Evolutionary conservation across 1,140 invertebrate genomes (phyloP), one percentile per base, ranked within the genome.

Genomic region (Muscidifurax raptorellus): DNA sequence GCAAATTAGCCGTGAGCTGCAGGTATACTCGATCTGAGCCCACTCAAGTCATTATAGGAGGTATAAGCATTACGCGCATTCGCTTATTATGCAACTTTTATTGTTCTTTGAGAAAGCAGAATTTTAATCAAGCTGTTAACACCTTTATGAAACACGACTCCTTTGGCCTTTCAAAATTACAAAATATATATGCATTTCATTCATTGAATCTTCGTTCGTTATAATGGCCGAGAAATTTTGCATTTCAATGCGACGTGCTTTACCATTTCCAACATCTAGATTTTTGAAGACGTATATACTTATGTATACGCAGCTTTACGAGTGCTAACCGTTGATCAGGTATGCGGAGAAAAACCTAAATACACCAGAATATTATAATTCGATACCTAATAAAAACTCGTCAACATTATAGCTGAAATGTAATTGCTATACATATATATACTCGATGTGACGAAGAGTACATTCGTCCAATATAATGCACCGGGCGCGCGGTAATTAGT

Each of bases 51-150:
- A 72, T 81, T 81, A 59, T 28, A 22, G 28, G 64, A 13, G 9
- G 15, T 0, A 1, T 12, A 44, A 69, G 64, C 15, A 47, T 44
- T 69, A 15, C 78, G 5, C n/a, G 13, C 30, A 32, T 4, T 30
- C 10, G 15, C 27, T n/a, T n/a, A 25, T 72, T 72, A 18, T 9
- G 47, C 74, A 74, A 75, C 69, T 82, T 82, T 75, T 82, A 75
- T 82, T 82, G 71, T 40, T 75, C 75, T 66, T 32, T 30, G 74
- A 25, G 36, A 76, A 83, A 83, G 72, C 59, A 30, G 59, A 66
- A 77, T 67, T 83, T 83, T 52, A 83, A 83, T 77, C 30, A 83
- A 83, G n/a, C 15, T 64, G 64, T 83, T 83, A 76, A 15, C 59
- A 69, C 59, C 59, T 77, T 36, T 75, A 32, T 44, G 22, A 25